Evolutionary conservation across 2,888 invertebrate genomes (phyloP), one percentile per base, ranked within the genome.

Genomic region (Tiphia femorata): DNA sequence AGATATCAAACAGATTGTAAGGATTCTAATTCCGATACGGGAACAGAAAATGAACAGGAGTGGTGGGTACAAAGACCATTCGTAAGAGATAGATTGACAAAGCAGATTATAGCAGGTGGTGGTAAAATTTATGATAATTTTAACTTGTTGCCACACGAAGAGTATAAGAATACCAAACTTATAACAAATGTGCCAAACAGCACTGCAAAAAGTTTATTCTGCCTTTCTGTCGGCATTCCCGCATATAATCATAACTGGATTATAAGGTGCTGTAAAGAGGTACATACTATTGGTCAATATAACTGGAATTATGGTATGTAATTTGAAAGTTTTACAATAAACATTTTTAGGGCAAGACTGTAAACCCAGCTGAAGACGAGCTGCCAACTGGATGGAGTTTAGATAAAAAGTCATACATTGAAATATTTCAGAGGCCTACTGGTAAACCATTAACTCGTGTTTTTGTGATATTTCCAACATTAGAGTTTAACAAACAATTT

Each of bases 141-240:
- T 40, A 86, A 87, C 68, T 85, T 87, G 64, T 85, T 89, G 52
- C 84, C 89, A 76, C 84, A 84, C 64, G 85, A 79, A 52, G 86
- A 88, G 51, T 89, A 89, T 70, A 71, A 82, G 0, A 84, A 83
- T 1, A 87, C 88, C 64, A 87, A 85, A 67, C 83, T 90, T 27
- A 87, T 93, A 50, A 89, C 92, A 0, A 90, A 92, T 6, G 86
- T 90, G 12, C 90, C 91, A 33, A 92, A 91, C 69, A 85, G 89
- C 49, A 93, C 93, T 0, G 89, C 90, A 7, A 93, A 92, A 76
- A 92, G 90, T 80, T 86, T 94, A 66, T 88, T 90, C 64, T 91
- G 91, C 64, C 78, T 94, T 33, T 91, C 92, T 0, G 87, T 88
- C 1, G 89, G 89, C 55, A 86, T 93, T 41, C 86, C 85, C 1